A percentile compares a stretch with the other conserved stretches of the same genome.
Conservation (phyloP, 2,113 vertebrate genomes). For the Neogobius melanostomus region DNA sequence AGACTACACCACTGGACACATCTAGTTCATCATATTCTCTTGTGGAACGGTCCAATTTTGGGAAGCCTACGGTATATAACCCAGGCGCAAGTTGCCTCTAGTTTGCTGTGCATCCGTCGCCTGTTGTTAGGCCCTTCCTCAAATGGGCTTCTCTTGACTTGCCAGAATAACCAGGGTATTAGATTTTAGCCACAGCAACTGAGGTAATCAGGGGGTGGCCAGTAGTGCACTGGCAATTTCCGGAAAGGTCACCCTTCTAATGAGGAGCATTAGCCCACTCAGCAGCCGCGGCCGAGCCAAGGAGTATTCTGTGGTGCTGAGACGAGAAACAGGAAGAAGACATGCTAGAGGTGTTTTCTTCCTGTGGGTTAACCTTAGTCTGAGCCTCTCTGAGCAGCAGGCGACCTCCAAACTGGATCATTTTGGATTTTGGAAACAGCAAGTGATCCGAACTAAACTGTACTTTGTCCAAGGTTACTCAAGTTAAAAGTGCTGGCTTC, state of each 20-base stretch:
- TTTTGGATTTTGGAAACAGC: slow-evolving; percentile 13
- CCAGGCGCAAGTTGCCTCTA: not conserved
- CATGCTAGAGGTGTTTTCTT: slow-evolving; percentile 15
- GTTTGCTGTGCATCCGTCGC: slow-evolving; percentile 4
- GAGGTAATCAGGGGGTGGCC: slow-evolving; percentile 59
- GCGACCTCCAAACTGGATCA: slow-evolving; percentile 6
- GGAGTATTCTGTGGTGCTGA: slow-evolving; percentile 58
- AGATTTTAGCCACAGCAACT: slow-evolving; percentile 55
- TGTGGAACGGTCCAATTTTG: not conserved
- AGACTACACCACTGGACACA: not conserved
- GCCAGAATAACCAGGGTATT: slow-evolving; percentile 43
- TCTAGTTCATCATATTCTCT: not conserved
- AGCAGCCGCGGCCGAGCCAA: slow-evolving; percentile 48
- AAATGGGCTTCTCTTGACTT: slow-evolving; percentile 32
- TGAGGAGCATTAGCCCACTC: slow-evolving; percentile 66
- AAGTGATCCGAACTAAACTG: slow-evolving; percentile 2
- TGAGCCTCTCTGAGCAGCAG: slow-evolving; percentile 4
- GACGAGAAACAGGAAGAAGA: slow-evolving; percentile 23
- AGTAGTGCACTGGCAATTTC: slow-evolving; percentile 58
- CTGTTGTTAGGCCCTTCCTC: not conserved
- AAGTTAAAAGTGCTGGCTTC: not conserved
- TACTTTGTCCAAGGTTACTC: slow-evolving; percentile 4
- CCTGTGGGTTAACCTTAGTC: slow-evolving; percentile 14
- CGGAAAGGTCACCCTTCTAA: slow-evolving; percentile 71
- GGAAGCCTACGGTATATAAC: not conserved